These are phyloP conservation scores for Rafetus swinhoei DNA, from an alignment of 2,113 vertebrate species.

Conservation along the genomic window DNA sequence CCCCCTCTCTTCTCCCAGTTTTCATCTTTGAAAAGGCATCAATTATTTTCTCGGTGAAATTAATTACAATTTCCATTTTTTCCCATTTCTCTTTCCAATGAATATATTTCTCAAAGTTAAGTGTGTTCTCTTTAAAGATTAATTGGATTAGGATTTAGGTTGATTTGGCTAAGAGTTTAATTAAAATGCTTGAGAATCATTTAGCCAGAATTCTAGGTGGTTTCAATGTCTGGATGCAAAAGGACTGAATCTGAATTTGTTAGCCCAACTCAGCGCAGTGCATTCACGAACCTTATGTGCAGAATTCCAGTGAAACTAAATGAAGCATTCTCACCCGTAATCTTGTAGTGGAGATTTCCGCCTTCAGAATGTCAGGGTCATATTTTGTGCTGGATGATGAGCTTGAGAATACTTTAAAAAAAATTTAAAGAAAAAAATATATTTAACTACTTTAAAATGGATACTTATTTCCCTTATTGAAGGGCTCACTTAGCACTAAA, in stretches of 20 bases:
- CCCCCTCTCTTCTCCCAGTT: neutral
- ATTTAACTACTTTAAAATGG: constrained; percentile 23
- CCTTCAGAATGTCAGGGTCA: constrained; percentile 89
- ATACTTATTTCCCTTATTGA: constrained; percentile 10
- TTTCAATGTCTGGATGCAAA: neutral
- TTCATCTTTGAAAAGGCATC: neutral
- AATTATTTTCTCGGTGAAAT: neutral
- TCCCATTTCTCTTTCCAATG: neutral
- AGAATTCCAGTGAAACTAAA: constrained; percentile 1
- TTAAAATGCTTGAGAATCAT: neutral
- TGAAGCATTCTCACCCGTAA: constrained; percentile 82
- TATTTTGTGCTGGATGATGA: constrained; percentile 91
- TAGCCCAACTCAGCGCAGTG: constrained; percentile 5
- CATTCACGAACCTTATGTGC: neutral
- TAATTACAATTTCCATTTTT: neutral
- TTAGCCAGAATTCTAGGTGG: constrained; percentile 2
- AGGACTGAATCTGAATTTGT: neutral
- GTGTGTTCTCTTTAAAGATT: neutral
- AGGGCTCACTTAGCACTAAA: neutral
- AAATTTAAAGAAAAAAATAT: constrained; percentile 19
- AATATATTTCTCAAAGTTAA: neutral
- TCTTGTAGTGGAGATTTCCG: constrained; percentile 89
- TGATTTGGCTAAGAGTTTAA: neutral
- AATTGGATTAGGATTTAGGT: constrained; percentile 12
- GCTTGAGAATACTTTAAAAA: constrained; percentile 84